Evolutionary conservation across 2,113 vertebrate species (phyloP).

Genomic region (Onychostoma macrolepis): DNA sequence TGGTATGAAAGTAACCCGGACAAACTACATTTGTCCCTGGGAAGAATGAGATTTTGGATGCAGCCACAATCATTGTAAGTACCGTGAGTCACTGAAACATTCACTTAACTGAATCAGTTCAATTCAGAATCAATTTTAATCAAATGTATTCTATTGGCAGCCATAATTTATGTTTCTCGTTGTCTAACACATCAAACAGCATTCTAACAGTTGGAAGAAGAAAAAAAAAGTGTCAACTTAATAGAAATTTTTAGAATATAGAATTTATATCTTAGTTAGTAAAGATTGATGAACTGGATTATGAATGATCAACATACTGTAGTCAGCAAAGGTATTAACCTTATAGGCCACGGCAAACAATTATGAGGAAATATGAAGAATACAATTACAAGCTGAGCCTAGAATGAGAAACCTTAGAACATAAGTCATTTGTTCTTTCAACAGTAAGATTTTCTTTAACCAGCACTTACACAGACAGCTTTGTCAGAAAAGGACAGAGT

Average conservation of each 20-base stretch:
- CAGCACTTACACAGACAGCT: conserved; percentile 7
- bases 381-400: neutral
- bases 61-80: no score
- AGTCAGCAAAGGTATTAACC: neutral
- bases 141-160: neutral
- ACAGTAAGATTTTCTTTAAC: conserved; percentile 6
- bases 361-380: neutral
- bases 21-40: no score
- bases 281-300: neutral
- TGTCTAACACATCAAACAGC: neutral
- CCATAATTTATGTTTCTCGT: neutral
- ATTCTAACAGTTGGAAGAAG: neutral
- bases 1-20: no score
- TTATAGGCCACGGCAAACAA: neutral
- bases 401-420: conserved; percentile 11
- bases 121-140: neutral
- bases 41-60: no score
- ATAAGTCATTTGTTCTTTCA: conserved; percentile 21
- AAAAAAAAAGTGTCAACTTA: neutral
- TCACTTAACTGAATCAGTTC: no score
- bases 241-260: neutral
- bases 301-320: no score
- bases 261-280: neutral
- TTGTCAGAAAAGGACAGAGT: conserved; percentile 11
- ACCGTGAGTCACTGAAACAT: no score